phyloP scores from a whole-genome alignment of 2,113 vertebrate genomes.

The Lasiurus cinereus region DNA sequence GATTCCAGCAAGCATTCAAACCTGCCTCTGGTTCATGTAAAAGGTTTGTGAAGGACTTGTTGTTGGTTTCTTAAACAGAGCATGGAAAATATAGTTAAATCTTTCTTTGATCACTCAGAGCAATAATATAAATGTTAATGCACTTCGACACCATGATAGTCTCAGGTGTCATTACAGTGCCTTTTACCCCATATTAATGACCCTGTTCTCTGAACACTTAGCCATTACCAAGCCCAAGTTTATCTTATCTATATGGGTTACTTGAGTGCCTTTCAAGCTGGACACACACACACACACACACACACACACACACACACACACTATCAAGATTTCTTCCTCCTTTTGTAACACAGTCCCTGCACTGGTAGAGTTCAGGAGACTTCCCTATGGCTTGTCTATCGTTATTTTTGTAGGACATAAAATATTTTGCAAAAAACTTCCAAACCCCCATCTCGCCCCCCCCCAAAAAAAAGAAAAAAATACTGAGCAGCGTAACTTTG shows the following conservation, averaged over 20 bases:
- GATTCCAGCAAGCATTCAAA: background rate
- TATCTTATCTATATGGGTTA: background rate
- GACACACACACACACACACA: background rate
- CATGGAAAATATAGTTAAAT: background rate
- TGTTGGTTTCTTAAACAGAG: constrained; percentile 4
- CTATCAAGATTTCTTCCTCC: too few relatives aligned
- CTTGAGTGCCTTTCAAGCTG: background rate
- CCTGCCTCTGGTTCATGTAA: background rate
- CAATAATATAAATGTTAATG: background rate
- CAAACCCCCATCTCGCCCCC: too few relatives aligned
- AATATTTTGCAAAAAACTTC: background rate
- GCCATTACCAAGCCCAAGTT: background rate
- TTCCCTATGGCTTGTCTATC: background rate
- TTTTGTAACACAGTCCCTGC: background rate
- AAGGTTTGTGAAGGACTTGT: background rate
- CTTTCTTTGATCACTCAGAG: background rate
- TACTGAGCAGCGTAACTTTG: background rate
- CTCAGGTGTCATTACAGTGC: background rate
- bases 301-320: background rate
- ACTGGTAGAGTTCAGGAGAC: background rate
- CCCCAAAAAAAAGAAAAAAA: background rate
- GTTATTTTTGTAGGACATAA: background rate
- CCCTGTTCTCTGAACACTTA: background rate
- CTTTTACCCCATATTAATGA: background rate
- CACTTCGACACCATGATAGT: background rate